Conservation (phyloP, 2,113 vertebrate species). For the Oncorhynchus keta region DNA sequence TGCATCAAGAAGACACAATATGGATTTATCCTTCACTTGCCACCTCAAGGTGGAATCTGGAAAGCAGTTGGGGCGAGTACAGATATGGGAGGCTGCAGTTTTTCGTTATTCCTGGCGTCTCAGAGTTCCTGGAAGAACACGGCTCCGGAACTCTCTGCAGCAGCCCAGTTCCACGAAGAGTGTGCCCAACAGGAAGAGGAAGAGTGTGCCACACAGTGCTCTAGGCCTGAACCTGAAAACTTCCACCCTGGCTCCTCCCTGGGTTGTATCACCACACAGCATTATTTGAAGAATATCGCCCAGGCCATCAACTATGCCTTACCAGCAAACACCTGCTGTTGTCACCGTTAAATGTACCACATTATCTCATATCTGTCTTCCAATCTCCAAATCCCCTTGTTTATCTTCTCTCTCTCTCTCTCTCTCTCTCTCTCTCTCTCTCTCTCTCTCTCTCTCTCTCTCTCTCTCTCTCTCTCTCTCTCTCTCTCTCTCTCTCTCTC, state of each 20-base stretch:
- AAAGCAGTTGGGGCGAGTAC: slow-evolving; percentile 69
- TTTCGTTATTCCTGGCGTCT: slow-evolving; percentile 76
- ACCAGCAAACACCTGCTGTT: slow-evolving; percentile 68
- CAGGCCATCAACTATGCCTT: slow-evolving; percentile 74
- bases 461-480: slow-evolving; percentile 41
- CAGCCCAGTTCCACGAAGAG: slow-evolving; percentile 66
- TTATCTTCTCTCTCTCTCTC: too few relatives aligned
- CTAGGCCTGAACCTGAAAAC: slow-evolving; percentile 74
- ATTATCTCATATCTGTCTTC: too few relatives aligned
- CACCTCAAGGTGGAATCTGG: slow-evolving; percentile 75
- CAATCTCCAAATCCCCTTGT: too few relatives aligned
- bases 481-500: slow-evolving; percentile 41
- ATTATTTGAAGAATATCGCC: slow-evolving; percentile 73
- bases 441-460: slow-evolving; percentile 59
- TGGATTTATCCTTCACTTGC: not conserved
- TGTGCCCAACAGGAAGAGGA: slow-evolving; percentile 35
- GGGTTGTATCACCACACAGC: slow-evolving; percentile 65
- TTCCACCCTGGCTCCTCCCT: slow-evolving; percentile 77
- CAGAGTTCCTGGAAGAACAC: slow-evolving; percentile 75
- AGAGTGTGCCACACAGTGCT: slow-evolving; percentile 20
- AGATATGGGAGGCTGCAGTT: slow-evolving; percentile 68
- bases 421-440: slow-evolving; percentile 40
- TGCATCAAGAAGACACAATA: too few relatives aligned
- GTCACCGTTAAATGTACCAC: slow-evolving; percentile 65
- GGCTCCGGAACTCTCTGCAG: slow-evolving; percentile 64